Percentiles rank a stretch among this genome's conserved stretches.
Conservation (phyloP, 2,888 invertebrate species). For the Drosophila picticornis region DNA sequence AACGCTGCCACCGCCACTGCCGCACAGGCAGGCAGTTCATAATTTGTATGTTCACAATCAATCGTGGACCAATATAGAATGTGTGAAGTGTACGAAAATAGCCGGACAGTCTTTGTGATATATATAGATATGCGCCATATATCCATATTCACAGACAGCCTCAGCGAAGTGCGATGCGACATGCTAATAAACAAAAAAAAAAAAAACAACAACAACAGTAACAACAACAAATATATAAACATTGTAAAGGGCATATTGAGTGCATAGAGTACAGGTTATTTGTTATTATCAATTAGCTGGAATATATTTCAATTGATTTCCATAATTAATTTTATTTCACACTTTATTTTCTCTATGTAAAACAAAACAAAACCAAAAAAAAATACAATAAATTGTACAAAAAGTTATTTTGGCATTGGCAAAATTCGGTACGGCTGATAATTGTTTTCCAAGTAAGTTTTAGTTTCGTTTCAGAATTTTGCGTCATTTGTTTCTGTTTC, state of each 20-base stretch:
- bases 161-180: constrained; percentile 30
- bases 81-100: constrained; percentile 55
- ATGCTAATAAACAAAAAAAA: constrained; percentile 17
- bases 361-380: constrained; percentile 4
- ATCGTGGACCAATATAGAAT: constrained; percentile 55
- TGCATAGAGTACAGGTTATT: constrained; percentile 9
- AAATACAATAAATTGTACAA: constrained; percentile 30
- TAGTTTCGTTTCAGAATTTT: constrained; percentile 51
- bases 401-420: constrained; percentile 84
- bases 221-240: neutral
- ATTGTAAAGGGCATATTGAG: neutral
- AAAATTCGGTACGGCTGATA: constrained; percentile 84
- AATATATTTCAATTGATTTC: constrained; percentile 33
- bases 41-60: constrained; percentile 39
- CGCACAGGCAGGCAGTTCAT: neutral
- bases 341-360: constrained; percentile 35
- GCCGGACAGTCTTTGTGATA: constrained; percentile 11
- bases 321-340: constrained; percentile 34
- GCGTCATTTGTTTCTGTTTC: constrained; percentile 31
- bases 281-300: constrained; percentile 17
- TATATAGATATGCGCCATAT: neutral
- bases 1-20: constrained; percentile 6
- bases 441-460: constrained; percentile 86
- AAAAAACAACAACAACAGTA: neutral
- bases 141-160: constrained; percentile 14